A percentile compares a stretch with the other conserved stretches of the same genome.
Evolutionary conservation across 2,113 vertebrate species (phyloP).

Genomic region (Engystomops pustulosus): DNA sequence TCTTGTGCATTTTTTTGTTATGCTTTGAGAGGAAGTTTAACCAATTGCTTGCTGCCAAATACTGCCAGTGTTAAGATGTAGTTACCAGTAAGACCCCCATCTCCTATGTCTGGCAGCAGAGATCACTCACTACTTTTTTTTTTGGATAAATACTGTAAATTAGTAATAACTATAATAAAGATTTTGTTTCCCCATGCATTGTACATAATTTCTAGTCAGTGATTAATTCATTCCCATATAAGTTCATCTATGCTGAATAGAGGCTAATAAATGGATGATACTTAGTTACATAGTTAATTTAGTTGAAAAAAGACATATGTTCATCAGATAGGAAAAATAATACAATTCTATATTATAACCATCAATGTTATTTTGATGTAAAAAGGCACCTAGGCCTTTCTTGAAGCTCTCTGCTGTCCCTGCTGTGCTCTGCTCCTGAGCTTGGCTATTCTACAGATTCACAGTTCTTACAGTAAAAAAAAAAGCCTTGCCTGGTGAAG

Average conservation of each 20-base stretch:
- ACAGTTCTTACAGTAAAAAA: too few relatives aligned
- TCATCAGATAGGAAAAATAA: too few relatives aligned
- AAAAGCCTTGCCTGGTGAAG: too few relatives aligned
- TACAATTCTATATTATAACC: too few relatives aligned
- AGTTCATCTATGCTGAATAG: neutral
- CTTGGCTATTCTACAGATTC: too few relatives aligned
- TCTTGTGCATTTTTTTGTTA: constrained; percentile 43
- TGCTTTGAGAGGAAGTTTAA: constrained; percentile 37
- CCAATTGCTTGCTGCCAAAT: constrained; percentile 36
- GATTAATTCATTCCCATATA: neutral
- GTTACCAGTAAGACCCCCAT: neutral
- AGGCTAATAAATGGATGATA: neutral
- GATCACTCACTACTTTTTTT: constrained; percentile 2
- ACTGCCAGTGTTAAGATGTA: constrained; percentile 23
- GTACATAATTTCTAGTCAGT: neutral
- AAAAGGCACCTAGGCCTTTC: too few relatives aligned
- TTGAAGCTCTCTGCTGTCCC: too few relatives aligned
- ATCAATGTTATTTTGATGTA: too few relatives aligned
- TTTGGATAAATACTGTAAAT: constrained; percentile 1
- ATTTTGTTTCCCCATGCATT: neutral
- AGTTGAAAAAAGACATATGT: too few relatives aligned
- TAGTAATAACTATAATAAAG: constrained; percentile 39
- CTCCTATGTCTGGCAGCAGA: constrained; percentile 18
- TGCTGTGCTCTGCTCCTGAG: too few relatives aligned
- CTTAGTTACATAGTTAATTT: neutral